Percentiles rank a stretch among this genome's conserved stretches.
Conservation (phyloP, 2,888 invertebrate species). For the Drosophila birchii region DNA sequence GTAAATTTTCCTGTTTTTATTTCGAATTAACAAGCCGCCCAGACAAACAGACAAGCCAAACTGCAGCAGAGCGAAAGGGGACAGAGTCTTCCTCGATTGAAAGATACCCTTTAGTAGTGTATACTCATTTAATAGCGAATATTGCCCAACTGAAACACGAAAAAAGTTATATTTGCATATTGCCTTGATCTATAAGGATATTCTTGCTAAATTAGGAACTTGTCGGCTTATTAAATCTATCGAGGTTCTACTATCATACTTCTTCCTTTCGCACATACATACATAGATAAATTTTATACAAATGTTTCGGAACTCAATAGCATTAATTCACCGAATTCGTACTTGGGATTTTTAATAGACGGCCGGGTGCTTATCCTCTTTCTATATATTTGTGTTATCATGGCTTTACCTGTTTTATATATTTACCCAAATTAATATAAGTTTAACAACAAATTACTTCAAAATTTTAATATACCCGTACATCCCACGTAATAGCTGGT, state of each 20-base stretch:
- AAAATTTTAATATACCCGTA: conserved; percentile 33
- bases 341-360: not conserved
- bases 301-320: not conserved
- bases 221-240: not conserved
- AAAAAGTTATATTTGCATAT: not conserved
- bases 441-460: too few relatives aligned
- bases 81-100: not conserved
- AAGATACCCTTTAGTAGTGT: conserved; percentile 5
- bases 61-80: conserved; percentile 30
- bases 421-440: not conserved
- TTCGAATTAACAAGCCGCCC: conserved; percentile 78
- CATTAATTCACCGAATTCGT: not conserved
- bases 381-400: not conserved
- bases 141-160: not conserved
- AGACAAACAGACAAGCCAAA: conserved; percentile 35
- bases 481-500: conserved; percentile 19
- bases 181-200: not conserved
- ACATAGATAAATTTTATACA: not conserved
- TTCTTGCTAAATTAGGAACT: not conserved
- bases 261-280: not conserved
- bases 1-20: conserved; percentile 82
- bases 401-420: not conserved
- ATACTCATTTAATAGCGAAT: not conserved
- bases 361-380: not conserved
- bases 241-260: not conserved